Percentiles rank a stretch among this genome's conserved stretches.
Conservation (phyloP, 2,113 vertebrate genomes). For the Chamaetylas fuelleborni region DNA sequence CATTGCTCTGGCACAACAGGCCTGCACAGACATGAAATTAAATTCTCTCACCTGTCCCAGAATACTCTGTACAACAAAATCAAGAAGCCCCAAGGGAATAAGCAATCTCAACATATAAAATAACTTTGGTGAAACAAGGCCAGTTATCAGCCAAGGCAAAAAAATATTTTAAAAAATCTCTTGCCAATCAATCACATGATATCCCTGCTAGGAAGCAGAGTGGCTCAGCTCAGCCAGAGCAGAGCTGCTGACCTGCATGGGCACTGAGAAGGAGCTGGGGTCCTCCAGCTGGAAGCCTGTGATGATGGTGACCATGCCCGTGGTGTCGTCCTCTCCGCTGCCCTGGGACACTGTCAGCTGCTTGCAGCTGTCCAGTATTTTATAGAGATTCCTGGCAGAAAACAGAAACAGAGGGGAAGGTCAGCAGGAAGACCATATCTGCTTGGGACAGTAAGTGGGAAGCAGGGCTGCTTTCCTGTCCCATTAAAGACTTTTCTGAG, state of each 20-base stretch:
- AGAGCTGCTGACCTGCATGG: conserved; percentile 85
- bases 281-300: conserved; percentile 85
- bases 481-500: neutral
- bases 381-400: conserved; percentile 87
- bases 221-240: neutral
- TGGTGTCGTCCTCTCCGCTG: conserved; percentile 89
- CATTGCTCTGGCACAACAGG: neutral
- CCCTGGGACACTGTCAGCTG: conserved; percentile 91
- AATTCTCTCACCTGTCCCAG: neutral
- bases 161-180: neutral
- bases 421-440: neutral
- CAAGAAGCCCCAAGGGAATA: neutral
- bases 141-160: neutral
- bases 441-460: neutral
- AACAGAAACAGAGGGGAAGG: neutral
- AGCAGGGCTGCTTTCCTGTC: neutral
- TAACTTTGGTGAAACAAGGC: neutral
- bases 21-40: neutral
- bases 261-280: conserved; percentile 72
- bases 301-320: conserved; percentile 95
- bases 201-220: neutral
- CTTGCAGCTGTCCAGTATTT: conserved; percentile 96
- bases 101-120: neutral
- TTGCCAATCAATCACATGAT: too few species aligned
- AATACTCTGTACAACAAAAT: neutral